These are phyloP conservation scores for Tyrannus savana DNA, from an alignment of 2,113 vertebrate species.

Conservation along the genomic window DNA sequence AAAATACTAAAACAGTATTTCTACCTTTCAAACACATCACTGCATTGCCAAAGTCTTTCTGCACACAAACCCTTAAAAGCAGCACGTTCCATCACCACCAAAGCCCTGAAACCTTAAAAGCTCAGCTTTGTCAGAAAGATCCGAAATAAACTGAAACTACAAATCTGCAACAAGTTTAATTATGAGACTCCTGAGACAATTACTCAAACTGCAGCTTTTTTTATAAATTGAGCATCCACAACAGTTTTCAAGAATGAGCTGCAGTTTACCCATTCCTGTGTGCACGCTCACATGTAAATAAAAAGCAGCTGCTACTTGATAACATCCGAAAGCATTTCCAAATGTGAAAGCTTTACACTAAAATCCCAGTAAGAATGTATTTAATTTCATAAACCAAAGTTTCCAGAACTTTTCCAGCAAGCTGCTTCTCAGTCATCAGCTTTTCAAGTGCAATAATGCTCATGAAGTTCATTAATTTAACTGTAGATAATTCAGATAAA, in stretches of 20 bases:
- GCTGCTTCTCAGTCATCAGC: neutral
- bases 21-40: constrained; percentile 55
- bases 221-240: neutral
- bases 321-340: constrained; percentile 22
- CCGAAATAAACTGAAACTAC: neutral
- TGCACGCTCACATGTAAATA: neutral
- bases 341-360: neutral
- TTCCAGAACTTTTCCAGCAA: neutral
- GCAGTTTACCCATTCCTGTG: neutral
- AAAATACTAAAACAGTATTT: constrained; percentile 57
- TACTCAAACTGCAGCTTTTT: neutral
- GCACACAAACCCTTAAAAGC: neutral
- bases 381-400: neutral
- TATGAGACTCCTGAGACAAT: neutral
- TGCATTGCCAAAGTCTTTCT: neutral
- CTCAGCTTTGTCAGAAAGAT: neutral
- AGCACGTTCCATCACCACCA: neutral
- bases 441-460: neutral
- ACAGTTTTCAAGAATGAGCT: neutral
- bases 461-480: neutral
- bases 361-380: neutral
- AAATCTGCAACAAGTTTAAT: neutral
- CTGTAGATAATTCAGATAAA: neutral
- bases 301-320: constrained; percentile 1
- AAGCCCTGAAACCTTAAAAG: constrained; percentile 2